These are phyloP conservation scores for Drosophila nr. fundita DNA, from an alignment of 2,888 invertebrate species.

Conservation along the genomic window DNA sequence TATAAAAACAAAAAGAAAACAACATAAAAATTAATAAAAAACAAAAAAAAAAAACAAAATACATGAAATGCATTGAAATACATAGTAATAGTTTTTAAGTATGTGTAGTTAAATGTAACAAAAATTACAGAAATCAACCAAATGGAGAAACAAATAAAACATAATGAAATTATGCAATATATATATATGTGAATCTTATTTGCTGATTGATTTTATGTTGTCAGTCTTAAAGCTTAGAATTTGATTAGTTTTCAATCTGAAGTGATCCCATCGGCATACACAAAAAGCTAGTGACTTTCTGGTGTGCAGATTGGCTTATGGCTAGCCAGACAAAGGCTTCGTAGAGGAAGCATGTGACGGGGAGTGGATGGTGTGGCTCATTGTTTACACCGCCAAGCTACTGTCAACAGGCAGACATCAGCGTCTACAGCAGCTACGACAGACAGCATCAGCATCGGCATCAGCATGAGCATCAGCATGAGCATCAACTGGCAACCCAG, in stretches of 20 bases:
- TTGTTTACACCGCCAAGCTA: slow-evolving; percentile 54
- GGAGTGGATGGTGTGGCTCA: background rate
- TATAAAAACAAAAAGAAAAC: slow-evolving; percentile 19
- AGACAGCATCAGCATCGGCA: slow-evolving; percentile 5
- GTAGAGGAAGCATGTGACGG: background rate
- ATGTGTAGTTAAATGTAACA: slow-evolving; percentile 83
- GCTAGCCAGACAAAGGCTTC: slow-evolving; percentile 33
- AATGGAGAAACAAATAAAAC: slow-evolving; percentile 70
- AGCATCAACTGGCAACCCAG: slow-evolving; percentile 13
- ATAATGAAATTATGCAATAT: slow-evolving; percentile 79
- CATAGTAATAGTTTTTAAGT: slow-evolving; percentile 67
- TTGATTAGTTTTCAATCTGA: slow-evolving; percentile 56
- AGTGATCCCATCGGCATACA: slow-evolving; percentile 41
- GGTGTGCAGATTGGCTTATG: slow-evolving; percentile 55
- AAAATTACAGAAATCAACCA: slow-evolving; percentile 61
- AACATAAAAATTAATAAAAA: slow-evolving; percentile 2
- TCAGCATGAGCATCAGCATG: slow-evolving; percentile 7
- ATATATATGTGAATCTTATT: slow-evolving; percentile 29
- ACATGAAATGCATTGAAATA: slow-evolving; percentile 47
- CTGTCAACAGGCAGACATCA: slow-evolving; percentile 61
- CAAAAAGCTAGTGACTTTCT: slow-evolving; percentile 20
- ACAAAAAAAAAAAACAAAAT: slow-evolving; percentile 12
- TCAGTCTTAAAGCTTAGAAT: slow-evolving; percentile 27
- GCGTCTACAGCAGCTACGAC: slow-evolving; percentile 29
- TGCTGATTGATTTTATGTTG: slow-evolving; percentile 2